Evolutionary conservation across 2,113 vertebrate species (phyloP), one percentile per base, ranked within the genome.

Genomic region (Sinocyclocheilus grahami): DNA sequence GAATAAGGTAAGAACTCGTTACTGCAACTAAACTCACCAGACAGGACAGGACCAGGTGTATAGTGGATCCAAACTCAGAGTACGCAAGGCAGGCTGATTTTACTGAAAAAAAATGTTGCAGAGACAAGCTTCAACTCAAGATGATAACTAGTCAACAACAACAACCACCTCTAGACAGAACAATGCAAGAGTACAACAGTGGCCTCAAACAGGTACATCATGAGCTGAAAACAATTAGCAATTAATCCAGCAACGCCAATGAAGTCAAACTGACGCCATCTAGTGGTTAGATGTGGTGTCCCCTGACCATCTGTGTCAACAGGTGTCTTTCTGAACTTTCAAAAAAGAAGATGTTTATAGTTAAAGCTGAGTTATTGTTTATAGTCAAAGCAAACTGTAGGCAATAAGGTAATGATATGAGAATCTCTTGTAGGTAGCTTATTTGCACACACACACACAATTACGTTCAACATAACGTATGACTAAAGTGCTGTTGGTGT

Each of bases 1-100:
- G 94, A 99, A 99, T 92, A 99, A 99, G 98, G 98, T 99, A 72
- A 84, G 51, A 58, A 74, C 42, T 3, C 24, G 10, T 71, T 65
- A 42, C 8, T 63, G 58, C 8, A 42, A 37, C 16, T 62, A 46
- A 46, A 24, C 72, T 48, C 72, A 24, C 72, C 22, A 27, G 18
- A 1, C 4, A 74, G 37, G 33, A 42, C 20, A 58, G 3, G 18
- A 60, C 58, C 8, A 60, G n/a, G 42, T 51, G n/a, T 76, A 48
- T 76, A 48, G n/a, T 16, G 42, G 12, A 76, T 76, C 42, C 42
- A 51, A 51, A 76, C 13, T 48, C n/a, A 51, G 4, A n/a, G 39
- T 12, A 75, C 0, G 22, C 11, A 75, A 24, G 39, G 10, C 18
- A 39, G 67, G 18, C 33, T 4, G 69, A 72, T 72, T 72, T 39